These are phyloP conservation scores for Oikopleura dioica DNA, from an alignment of 23 tunicate genomes.

Conservation along the genomic window DNA sequence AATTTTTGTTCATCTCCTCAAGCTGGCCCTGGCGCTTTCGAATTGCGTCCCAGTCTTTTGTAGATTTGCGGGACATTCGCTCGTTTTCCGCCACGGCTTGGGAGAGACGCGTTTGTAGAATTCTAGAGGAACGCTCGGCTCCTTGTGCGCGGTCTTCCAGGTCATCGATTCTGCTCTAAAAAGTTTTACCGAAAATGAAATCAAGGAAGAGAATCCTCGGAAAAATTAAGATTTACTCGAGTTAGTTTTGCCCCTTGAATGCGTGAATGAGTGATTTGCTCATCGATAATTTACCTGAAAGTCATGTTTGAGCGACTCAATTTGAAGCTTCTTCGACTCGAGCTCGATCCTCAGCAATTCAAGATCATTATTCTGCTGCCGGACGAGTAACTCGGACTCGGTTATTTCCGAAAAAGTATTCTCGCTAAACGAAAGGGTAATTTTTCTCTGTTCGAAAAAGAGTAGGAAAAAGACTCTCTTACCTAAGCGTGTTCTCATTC, in stretches of 20 bases:
- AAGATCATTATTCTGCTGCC: conserved; percentile 1
- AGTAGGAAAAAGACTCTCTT: too few species aligned
- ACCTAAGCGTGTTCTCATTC: too few species aligned
- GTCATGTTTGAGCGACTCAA: conserved; percentile 2
- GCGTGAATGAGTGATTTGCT: too few species aligned
- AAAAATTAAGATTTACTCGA: too few species aligned
- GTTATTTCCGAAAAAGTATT: too few species aligned
- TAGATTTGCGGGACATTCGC: neutral
- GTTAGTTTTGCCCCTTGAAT: too few species aligned
- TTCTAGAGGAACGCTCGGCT: neutral
- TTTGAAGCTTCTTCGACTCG: conserved; percentile 4
- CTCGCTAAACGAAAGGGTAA: too few species aligned
- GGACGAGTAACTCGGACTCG: too few species aligned
- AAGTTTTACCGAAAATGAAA: too few species aligned
- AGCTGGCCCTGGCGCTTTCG: neutral
- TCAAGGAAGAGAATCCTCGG: too few species aligned
- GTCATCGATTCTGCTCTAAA: neutral
- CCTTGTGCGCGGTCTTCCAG: conserved; percentile 1
- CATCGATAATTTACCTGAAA: neutral
- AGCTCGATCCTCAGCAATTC: neutral
- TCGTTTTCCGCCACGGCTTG: neutral
- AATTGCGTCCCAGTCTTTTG: neutral
- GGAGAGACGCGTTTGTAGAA: neutral
- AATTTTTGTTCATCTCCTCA: neutral
- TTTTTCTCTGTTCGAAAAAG: too few species aligned